Percentiles rank a stretch among this genome's conserved stretches.
Evolutionary conservation across 2,797 vertebrate genomes (phyloP).

Genomic region (Rhadinocentrus ornatus): DNA sequence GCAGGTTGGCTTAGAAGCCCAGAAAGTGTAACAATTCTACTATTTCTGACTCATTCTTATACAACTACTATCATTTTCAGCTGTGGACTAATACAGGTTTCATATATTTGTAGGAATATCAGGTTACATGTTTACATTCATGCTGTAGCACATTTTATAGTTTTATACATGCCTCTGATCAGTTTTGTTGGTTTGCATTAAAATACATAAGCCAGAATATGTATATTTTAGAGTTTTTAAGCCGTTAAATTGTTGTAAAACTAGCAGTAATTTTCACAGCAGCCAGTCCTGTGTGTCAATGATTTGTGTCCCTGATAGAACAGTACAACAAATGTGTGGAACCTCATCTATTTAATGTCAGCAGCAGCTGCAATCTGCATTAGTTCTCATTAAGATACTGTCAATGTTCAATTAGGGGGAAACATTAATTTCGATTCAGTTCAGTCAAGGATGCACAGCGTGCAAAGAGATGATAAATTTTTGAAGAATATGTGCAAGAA

Average conservation of each 20-base stretch:
- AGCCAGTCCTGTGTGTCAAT: slow-evolving; percentile 38
- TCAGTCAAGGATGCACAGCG: not conserved
- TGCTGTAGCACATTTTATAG: not conserved
- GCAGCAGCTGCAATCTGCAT: slow-evolving; percentile 30
- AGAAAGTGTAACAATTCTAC: not conserved
- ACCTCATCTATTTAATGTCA: slow-evolving; percentile 26
- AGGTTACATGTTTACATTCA: not conserved
- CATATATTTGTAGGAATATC: not conserved
- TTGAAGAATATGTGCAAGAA: slow-evolving; percentile 19
- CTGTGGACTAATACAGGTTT: not conserved
- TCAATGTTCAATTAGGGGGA: slow-evolving; percentile 20
- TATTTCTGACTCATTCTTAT: not conserved
- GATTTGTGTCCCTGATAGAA: slow-evolving; percentile 20
- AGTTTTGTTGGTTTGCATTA: slow-evolving; percentile 4
- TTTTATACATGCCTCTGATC: not conserved
- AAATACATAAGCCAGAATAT: slow-evolving; percentile 4
- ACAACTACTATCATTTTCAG: not conserved
- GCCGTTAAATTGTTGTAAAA: slow-evolving; percentile 23
- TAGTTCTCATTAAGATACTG: slow-evolving; percentile 40
- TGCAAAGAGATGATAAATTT: slow-evolving; percentile 10
- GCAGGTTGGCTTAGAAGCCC: not conserved
- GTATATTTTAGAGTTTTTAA: slow-evolving; percentile 21
- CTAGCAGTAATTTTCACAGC: slow-evolving; percentile 21
- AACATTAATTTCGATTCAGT: slow-evolving; percentile 10
- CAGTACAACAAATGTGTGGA: slow-evolving; percentile 15